Percentiles rank a stretch among this genome's conserved stretches.
These are phyloP conservation scores for Cosmopolites sordidus DNA, from an alignment of 2,888 invertebrate species.

Conservation along the genomic window DNA sequence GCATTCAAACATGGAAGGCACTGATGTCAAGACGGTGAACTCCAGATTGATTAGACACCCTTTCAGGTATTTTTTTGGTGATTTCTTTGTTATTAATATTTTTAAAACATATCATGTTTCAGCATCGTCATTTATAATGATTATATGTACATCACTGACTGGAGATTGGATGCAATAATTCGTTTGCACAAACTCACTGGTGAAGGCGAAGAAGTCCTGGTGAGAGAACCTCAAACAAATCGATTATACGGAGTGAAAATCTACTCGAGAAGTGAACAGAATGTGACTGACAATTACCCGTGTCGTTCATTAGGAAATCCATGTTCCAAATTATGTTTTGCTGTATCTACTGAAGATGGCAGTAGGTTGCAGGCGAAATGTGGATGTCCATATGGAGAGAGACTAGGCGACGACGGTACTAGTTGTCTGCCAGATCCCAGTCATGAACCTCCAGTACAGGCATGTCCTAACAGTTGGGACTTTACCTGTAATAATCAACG, in stretches of 20 bases:
- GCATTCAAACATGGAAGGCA: slow-evolving; percentile 86
- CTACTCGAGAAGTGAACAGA: slow-evolving; percentile 72
- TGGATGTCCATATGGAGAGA: slow-evolving; percentile 85
- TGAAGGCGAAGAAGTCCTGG: slow-evolving; percentile 79
- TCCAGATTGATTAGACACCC: slow-evolving; percentile 84
- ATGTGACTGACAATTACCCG: slow-evolving; percentile 68
- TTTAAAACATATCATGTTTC: no score
- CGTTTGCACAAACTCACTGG: slow-evolving; percentile 85
- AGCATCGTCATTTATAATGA: slow-evolving; percentile 86
- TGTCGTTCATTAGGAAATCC: slow-evolving; percentile 82
- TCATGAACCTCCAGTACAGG: slow-evolving; percentile 80
- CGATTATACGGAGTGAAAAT: slow-evolving; percentile 86
- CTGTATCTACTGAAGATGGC: slow-evolving; percentile 66
- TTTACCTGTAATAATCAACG: slow-evolving; percentile 91
- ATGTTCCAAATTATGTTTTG: slow-evolving; percentile 94
- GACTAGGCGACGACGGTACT: slow-evolving; percentile 64
- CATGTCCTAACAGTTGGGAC: slow-evolving; percentile 89
- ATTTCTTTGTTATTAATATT: no score
- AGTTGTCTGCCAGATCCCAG: slow-evolving; percentile 76
- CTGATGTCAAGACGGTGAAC: slow-evolving; percentile 84
- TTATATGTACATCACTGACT: slow-evolving; percentile 96
- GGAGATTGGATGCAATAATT: slow-evolving; percentile 92
- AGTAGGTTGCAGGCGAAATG: slow-evolving; percentile 44
- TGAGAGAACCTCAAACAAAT: slow-evolving; percentile 85
- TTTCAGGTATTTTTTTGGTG: no score